These are phyloP conservation scores for Aeoliscus strigatus DNA, from an alignment of 2,797 vertebrate genomes.

Conservation along the genomic window DNA sequence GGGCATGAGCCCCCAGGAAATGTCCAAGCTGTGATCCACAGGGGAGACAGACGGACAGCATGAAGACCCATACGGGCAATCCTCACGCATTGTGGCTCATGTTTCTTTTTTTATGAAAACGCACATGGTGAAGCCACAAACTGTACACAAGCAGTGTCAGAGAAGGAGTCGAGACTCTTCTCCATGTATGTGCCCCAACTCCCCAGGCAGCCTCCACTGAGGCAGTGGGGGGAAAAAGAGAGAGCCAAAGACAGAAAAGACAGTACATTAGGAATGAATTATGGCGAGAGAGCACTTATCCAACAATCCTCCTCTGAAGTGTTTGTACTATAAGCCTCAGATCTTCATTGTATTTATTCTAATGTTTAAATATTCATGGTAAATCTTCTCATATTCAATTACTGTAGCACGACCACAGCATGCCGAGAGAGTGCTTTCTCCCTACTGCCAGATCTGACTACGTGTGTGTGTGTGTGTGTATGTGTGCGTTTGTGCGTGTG, in stretches of 20 bases:
- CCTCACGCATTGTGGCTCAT: slow-evolving; percentile 31
- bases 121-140: slow-evolving; percentile 6
- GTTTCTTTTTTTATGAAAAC: slow-evolving; percentile 19
- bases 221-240: slow-evolving; percentile 16
- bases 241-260: slow-evolving; percentile 30
- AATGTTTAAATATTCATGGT: slow-evolving; percentile 86
- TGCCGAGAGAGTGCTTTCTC: slow-evolving; percentile 66
- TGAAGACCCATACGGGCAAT: slow-evolving; percentile 41
- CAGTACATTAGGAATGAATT: slow-evolving; percentile 70
- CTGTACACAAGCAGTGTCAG: slow-evolving; percentile 17
- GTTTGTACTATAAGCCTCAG: slow-evolving; percentile 71
- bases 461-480: slow-evolving; percentile 1
- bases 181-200: slow-evolving; percentile 31
- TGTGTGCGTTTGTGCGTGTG: slow-evolving; percentile 1
- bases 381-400: slow-evolving; percentile 87
- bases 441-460: slow-evolving; percentile 60
- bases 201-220: slow-evolving; percentile 38
- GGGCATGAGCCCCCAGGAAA: slow-evolving; percentile 73
- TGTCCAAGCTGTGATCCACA: slow-evolving; percentile 70
- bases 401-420: slow-evolving; percentile 68
- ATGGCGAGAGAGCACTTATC: slow-evolving; percentile 71
- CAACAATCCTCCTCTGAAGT: slow-evolving; percentile 68
- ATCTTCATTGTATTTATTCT: slow-evolving; percentile 83
- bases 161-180: slow-evolving; percentile 38
- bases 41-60: slow-evolving; percentile 75